These are phyloP conservation scores for Pseudomyrmex gracilis DNA, from an alignment of 1,140 invertebrate species.

Conservation along the genomic window DNA sequence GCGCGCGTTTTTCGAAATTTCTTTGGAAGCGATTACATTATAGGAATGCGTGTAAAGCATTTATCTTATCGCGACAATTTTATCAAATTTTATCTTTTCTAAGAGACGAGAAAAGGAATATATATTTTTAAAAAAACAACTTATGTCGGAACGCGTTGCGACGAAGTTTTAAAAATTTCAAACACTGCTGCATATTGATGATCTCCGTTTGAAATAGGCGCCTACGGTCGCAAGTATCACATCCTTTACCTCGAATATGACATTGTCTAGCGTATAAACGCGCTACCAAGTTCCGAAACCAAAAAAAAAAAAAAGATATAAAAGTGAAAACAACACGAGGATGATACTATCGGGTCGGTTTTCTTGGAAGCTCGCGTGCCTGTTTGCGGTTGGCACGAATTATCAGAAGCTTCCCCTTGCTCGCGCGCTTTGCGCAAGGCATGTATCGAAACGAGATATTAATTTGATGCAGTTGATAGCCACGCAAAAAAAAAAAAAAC, in stretches of 20 bases:
- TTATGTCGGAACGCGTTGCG: background rate
- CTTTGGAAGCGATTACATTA: background rate
- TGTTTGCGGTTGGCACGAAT: conserved; percentile 54
- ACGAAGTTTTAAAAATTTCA: conserved; percentile 29
- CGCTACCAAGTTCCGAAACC: conserved; percentile 38
- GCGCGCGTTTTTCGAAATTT: background rate
- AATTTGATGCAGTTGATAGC: conserved; percentile 53
- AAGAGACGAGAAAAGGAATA: background rate
- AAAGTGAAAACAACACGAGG: conserved; percentile 48
- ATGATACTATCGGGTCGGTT: conserved; percentile 47
- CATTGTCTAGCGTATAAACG: conserved; percentile 29
- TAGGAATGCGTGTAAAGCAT: too few species aligned
- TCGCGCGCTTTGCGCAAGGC: conserved; percentile 19
- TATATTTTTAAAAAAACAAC: conserved; percentile 3
- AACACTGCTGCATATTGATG: conserved; percentile 34
- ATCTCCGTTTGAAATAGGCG: conserved; percentile 3
- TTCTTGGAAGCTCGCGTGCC: conserved; percentile 57
- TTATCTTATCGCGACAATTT: too few species aligned
- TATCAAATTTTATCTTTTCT: background rate
- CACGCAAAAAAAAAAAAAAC: conserved; percentile 50
- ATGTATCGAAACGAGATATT: conserved; percentile 54
- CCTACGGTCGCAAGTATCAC: background rate
- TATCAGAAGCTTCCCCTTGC: conserved; percentile 31
- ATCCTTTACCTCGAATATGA: background rate
- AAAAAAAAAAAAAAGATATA: conserved; percentile 26